Conservation (phyloP, 2,888 invertebrate genomes). For the Drosophila subsilvestris region DNA sequence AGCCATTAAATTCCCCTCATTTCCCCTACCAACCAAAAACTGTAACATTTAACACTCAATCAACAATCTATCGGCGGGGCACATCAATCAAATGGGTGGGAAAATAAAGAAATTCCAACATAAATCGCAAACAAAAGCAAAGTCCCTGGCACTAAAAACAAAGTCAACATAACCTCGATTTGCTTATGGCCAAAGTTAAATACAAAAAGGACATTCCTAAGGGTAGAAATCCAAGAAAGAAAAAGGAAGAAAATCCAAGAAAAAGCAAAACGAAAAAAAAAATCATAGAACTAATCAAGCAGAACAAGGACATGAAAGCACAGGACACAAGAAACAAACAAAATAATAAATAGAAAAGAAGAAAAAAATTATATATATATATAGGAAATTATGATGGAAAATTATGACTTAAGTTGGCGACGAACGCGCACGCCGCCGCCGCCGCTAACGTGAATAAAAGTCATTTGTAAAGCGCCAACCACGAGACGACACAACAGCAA, state of each 20-base stretch:
- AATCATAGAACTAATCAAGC: slow-evolving; percentile 59
- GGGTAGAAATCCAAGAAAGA: not conserved
- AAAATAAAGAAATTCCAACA: not conserved
- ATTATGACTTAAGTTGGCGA: slow-evolving; percentile 68
- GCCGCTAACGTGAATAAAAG: slow-evolving; percentile 61
- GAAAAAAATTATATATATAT: slow-evolving; percentile 7
- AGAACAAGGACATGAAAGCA: slow-evolving; percentile 37
- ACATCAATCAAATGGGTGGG: slow-evolving; percentile 52
- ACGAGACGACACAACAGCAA: slow-evolving; percentile 30
- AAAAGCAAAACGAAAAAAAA: slow-evolving; percentile 13
- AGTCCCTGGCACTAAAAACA: slow-evolving; percentile 59
- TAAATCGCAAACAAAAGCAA: slow-evolving; percentile 47
- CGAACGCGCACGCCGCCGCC: not conserved
- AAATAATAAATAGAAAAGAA: slow-evolving; percentile 62
- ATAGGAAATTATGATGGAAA: slow-evolving; percentile 72
- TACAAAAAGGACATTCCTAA: slow-evolving; percentile 35
- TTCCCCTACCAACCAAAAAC: slow-evolving; percentile 29
- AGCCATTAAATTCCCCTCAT: slow-evolving; percentile 1
- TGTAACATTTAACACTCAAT: slow-evolving; percentile 55
- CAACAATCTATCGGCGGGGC: slow-evolving; percentile 54
- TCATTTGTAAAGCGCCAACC: slow-evolving; percentile 56
- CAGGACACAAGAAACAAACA: slow-evolving; percentile 33
- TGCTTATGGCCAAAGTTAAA: slow-evolving; percentile 51
- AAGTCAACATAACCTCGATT: slow-evolving; percentile 72
- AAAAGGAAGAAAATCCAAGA: not conserved